Evolutionary conservation across 1,140 invertebrate genomes (phyloP).

Genomic region (Halyomorpha halys): DNA sequence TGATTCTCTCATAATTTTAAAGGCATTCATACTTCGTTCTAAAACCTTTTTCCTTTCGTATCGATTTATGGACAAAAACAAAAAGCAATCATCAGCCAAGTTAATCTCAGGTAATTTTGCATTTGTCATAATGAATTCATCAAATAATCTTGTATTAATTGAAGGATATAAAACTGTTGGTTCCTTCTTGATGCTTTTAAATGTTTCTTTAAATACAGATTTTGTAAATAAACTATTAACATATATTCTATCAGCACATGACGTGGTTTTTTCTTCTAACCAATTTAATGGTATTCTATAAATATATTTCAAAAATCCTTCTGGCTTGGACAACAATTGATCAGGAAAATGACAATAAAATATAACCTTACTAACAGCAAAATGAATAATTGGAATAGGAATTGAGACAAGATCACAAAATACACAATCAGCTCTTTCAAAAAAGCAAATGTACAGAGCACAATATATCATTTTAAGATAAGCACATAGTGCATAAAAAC

Average conservation of each 20-base stretch:
- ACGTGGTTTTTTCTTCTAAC: conserved; percentile 83
- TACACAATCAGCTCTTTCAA: conserved; percentile 60
- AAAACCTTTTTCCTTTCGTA: conserved; percentile 97
- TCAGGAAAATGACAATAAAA: conserved; percentile 99
- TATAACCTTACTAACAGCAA: conserved; percentile 55
- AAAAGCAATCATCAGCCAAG: conserved; percentile 42
- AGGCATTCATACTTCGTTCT: conserved; percentile 65
- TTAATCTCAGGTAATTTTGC: conserved; percentile 34
- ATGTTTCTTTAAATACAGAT: conserved; percentile 73
- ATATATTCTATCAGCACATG: conserved; percentile 72
- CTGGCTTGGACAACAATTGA: conserved; percentile 64
- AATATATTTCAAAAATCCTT: conserved; percentile 56
- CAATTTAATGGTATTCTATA: conserved; percentile 87
- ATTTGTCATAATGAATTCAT: conserved; percentile 38
- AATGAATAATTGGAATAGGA: conserved; percentile 70
- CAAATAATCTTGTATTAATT: conserved; percentile 70
- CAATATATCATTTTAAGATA: conserved; percentile 88
- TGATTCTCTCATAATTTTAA: conserved; percentile 52
- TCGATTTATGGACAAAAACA: conserved; percentile 91
- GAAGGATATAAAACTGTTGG: conserved; percentile 90
- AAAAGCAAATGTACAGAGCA: conserved; percentile 49
- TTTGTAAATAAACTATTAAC: conserved; percentile 93
- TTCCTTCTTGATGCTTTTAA: conserved; percentile 51
- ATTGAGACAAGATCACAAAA: conserved; percentile 88
- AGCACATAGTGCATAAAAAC: conserved; percentile 80